Base-by-base conservation (phyloP, 2,797 vertebrate species). In the Parambassis ranga region DNA sequence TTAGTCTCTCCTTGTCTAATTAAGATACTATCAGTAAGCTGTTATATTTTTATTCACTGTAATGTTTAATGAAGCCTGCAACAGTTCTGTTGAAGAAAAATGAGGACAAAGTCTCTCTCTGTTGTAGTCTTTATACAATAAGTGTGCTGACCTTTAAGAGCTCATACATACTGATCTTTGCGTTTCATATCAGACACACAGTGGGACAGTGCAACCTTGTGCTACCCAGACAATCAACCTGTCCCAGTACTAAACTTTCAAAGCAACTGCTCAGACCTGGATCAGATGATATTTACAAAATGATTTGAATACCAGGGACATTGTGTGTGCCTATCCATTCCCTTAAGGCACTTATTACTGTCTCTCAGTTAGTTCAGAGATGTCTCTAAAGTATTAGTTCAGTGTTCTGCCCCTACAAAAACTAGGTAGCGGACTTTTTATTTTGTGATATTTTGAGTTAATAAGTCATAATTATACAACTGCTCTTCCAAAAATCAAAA, bases 1-100 rank as follows among this genome's bases (percentile, higher is more conserved):
- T 89, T 87, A 86, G 84, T 82, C 48, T 63, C 51, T 2, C 36
- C 65, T 69, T 51, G 73, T 86, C 84, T 82, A 85, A 89, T 88
- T 87, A 87, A 82, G 61, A 85, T 73, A 65, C 75, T 31, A 52
- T 82, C 67, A 64, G 64, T 23, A 38, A 52, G 58, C 48, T n/a
- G 42, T 31, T 69, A 66, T 38, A 7, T 62, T 77, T n/a, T 63
- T 9, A 77, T 49, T 79, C 78, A 65, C 51, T 53, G 63, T 20
- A 19, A 49, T 36, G 36, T 39, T 57, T 30, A 47, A 44, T 20
- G 46, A 42, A 51, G 31, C 43, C 24, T 31, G 32, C 20, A 24
- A 16, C 20, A 49, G 58, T 53, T 36, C 4, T 42, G 26, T 30
- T 27, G 41, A 24, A 31, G 44, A 32, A 58, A 63, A 66, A 47